Evolutionary conservation across 2,113 vertebrate species (phyloP).

Genomic region (Coturnix japonica): DNA sequence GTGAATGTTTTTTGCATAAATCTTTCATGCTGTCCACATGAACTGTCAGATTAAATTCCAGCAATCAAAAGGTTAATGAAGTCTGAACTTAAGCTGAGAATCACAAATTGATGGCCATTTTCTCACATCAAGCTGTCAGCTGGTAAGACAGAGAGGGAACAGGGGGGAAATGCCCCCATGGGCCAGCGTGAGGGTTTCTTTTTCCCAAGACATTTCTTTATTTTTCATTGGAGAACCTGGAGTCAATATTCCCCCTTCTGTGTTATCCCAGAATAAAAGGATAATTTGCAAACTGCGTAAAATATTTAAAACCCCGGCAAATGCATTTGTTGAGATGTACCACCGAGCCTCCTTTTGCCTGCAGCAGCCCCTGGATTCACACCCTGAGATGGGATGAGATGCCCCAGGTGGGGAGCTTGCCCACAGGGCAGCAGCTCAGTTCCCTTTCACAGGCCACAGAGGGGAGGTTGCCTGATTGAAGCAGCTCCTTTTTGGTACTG

Average conservation of each 20-base stretch:
- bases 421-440: background rate
- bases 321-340: background rate
- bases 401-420: background rate
- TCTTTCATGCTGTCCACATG: background rate
- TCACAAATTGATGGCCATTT: background rate
- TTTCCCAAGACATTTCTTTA: background rate
- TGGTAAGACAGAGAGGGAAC: background rate
- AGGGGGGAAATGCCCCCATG: background rate
- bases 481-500: background rate
- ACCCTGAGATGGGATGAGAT: rapidly evolving
- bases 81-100: slow-evolving; percentile 1
- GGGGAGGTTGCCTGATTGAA: background rate
- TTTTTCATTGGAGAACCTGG: background rate
- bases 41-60: slow-evolving; percentile 30
- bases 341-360: background rate
- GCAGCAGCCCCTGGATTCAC: background rate
- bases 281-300: rapidly evolving
- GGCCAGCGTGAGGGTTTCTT: background rate
- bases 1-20: background rate
- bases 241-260: background rate
- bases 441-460: background rate
- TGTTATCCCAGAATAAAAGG: background rate
- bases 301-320: background rate
- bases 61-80: slow-evolving; percentile 55
- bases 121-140: background rate